phyloP scores from a whole-genome alignment of 2,888 invertebrate species.

The Ceramica pisi region DNA sequence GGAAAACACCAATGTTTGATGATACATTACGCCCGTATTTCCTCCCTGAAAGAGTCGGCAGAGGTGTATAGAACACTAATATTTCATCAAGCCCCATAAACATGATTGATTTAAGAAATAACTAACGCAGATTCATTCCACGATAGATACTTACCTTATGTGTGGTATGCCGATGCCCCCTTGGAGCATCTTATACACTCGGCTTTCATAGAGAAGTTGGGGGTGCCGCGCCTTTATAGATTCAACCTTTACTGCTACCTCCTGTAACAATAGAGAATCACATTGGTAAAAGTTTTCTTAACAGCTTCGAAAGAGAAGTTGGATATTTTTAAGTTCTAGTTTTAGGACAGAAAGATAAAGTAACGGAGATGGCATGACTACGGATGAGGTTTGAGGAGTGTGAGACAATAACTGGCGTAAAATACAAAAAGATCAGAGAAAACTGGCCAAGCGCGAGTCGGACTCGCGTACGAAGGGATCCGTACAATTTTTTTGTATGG shows the following conservation, averaged over 20 bases:
- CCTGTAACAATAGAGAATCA: constrained; percentile 90
- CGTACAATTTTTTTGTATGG: too few relatives aligned
- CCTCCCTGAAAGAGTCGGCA: not conserved
- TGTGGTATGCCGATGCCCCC: constrained; percentile 99
- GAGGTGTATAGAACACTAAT: too few relatives aligned
- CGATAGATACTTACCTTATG: constrained; percentile 93
- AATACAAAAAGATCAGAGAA: too few relatives aligned
- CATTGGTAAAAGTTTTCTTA: constrained; percentile 1
- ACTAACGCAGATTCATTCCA: constrained; percentile 1
- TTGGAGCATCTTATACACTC: constrained; percentile 99
- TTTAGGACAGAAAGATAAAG: not conserved
- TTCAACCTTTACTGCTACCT: constrained; percentile 99
- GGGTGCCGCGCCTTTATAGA: constrained; percentile 99
- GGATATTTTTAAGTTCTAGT: not conserved
- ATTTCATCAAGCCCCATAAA: not conserved
- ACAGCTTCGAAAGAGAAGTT: not conserved
- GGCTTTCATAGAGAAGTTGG: constrained; percentile 99
- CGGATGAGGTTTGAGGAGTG: too few relatives aligned
- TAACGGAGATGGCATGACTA: not conserved
- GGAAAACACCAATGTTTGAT: too few relatives aligned
- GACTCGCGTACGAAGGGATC: too few relatives aligned
- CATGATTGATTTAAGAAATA: not conserved
- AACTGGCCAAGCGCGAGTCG: too few relatives aligned
- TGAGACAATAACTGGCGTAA: too few relatives aligned
- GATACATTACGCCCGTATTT: too few relatives aligned